A percentile compares a stretch with the other conserved stretches of the same genome.
Conservation (phyloP, 1,140 invertebrate species). For the Apis florea region DNA sequence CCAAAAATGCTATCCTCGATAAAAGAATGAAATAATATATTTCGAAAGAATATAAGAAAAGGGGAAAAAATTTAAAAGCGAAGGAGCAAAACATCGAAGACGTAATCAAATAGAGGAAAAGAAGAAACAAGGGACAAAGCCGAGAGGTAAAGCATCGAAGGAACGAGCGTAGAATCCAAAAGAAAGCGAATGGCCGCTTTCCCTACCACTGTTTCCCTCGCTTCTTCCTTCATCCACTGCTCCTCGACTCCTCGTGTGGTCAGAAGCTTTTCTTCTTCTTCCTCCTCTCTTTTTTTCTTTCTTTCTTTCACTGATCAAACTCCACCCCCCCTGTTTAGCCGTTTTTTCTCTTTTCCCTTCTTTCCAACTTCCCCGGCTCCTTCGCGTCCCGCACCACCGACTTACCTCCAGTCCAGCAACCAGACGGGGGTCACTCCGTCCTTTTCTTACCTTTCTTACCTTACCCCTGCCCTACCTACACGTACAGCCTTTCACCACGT, state of each 20-base stretch:
- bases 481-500: conserved; percentile 41
- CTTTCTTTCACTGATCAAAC: conserved; percentile 36
- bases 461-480: neutral
- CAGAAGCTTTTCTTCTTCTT: conserved; percentile 28
- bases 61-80: neutral
- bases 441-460: conserved; percentile 2
- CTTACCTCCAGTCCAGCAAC: neutral
- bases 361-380: neutral
- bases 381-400: neutral
- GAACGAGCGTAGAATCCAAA: conserved; percentile 64
- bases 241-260: conserved; percentile 47
- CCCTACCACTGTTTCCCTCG: conserved; percentile 50
- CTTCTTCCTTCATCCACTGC: conserved; percentile 38
- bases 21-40: no score
- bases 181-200: conserved; percentile 71
- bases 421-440: conserved; percentile 22
- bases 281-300: neutral
- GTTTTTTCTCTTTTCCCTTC: neutral
- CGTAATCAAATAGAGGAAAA: conserved; percentile 11
- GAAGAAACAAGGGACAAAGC: conserved; percentile 17
- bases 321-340: conserved; percentile 12
- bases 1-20: no score
- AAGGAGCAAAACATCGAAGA: neutral
- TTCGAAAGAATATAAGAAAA: neutral
- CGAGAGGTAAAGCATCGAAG: neutral